phyloP scores from a whole-genome alignment of 2,888 invertebrate species.

The Macaria notata region DNA sequence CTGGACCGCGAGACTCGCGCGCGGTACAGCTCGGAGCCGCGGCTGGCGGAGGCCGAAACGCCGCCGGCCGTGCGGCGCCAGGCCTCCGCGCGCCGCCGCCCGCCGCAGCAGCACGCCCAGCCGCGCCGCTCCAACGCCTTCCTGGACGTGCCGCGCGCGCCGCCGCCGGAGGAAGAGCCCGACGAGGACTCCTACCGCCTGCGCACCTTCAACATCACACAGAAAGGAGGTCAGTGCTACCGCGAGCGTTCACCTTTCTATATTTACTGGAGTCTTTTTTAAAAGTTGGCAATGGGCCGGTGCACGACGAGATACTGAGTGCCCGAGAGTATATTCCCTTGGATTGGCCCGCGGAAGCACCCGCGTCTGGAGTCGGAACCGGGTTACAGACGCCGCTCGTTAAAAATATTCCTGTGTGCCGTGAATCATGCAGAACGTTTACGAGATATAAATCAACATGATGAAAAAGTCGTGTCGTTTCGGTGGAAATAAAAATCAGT shows the following conservation, averaged over 20 bases:
- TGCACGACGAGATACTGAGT: constrained; percentile 40
- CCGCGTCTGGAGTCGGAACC: constrained; percentile 37
- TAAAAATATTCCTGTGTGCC: constrained; percentile 53
- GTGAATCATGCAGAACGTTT: constrained; percentile 65
- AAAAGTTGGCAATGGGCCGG: constrained; percentile 68
- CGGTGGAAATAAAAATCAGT: constrained; percentile 38
- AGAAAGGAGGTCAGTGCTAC: constrained; percentile 89
- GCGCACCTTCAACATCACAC: constrained; percentile 95
- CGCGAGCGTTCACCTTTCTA: constrained; percentile 70
- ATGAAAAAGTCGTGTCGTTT: constrained; percentile 52
- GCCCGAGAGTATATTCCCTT: too few species aligned
- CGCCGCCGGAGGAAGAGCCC: constrained; percentile 82
- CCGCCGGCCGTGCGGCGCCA: constrained; percentile 85
- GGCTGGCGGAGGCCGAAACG: constrained; percentile 85
- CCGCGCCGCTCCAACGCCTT: constrained; percentile 87
- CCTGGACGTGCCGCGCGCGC: constrained; percentile 84
- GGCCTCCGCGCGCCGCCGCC: constrained; percentile 82
- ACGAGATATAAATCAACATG: constrained; percentile 68
- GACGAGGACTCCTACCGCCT: constrained; percentile 95
- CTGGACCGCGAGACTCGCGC: constrained; percentile 79
- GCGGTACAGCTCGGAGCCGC: constrained; percentile 86
- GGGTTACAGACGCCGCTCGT: constrained; percentile 54
- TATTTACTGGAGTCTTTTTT: constrained; percentile 64
- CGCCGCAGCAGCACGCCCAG: constrained; percentile 67
- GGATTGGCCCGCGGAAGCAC: too few species aligned